Percentiles rank a stretch among this genome's conserved stretches.
phyloP scores from a whole-genome alignment of 2,797 vertebrate species.

The Schizopygopsis pylzovi region DNA sequence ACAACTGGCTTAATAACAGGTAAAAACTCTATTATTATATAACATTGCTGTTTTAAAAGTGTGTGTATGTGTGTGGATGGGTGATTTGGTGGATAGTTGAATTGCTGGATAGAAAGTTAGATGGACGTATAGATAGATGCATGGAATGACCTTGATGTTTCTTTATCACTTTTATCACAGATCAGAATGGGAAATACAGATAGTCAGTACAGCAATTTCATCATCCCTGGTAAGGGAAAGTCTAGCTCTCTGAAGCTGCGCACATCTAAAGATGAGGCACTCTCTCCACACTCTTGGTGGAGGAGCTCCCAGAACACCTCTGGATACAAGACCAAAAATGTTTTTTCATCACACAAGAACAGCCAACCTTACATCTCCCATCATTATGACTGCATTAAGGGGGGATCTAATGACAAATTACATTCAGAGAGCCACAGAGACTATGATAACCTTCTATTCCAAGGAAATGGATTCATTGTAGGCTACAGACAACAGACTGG shows the following conservation, averaged over 20 bases:
- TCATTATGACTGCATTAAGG: conserved; percentile 72
- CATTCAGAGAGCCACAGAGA: conserved; percentile 65
- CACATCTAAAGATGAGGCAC: conserved; percentile 79
- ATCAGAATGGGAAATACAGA: conserved; percentile 92
- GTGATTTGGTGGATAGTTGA: neutral
- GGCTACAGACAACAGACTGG: conserved; percentile 67
- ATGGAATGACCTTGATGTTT: neutral
- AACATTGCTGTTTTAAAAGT: conserved; percentile 2
- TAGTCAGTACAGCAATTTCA: conserved; percentile 84
- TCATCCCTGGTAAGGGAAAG: conserved; percentile 79
- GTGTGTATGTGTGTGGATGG: neutral
- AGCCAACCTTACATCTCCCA: conserved; percentile 80
- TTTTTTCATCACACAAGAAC: conserved; percentile 79
- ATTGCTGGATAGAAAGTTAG: neutral
- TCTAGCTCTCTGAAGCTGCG: conserved; percentile 84
- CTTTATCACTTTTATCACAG: conserved; percentile 58
- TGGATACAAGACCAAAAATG: conserved; percentile 79
- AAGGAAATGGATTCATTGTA: conserved; percentile 75
- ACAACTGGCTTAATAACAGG: conserved; percentile 57
- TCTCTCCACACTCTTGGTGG: conserved; percentile 84
- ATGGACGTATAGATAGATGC: neutral
- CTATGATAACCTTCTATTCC: conserved; percentile 56
- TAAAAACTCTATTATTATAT: conserved; percentile 54
- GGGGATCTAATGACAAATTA: conserved; percentile 37
- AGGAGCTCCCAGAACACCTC: conserved; percentile 69